A percentile compares a stretch with the other conserved stretches of the same genome.
Conservation (phyloP, 2,888 invertebrate genomes). For the Drosophila merina region DNA sequence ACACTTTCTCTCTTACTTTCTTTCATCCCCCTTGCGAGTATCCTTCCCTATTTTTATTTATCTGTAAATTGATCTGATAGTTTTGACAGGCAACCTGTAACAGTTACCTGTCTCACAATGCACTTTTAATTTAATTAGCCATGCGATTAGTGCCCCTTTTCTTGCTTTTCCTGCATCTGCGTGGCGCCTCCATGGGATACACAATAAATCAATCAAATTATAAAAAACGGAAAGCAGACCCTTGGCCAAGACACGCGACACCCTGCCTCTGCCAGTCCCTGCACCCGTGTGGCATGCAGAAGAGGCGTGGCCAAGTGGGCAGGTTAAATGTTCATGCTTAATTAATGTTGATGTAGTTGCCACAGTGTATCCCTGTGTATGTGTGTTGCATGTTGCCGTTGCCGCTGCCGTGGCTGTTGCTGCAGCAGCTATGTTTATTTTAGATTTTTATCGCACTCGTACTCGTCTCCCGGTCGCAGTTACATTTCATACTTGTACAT, state of each 20-base stretch:
- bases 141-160: constrained; percentile 3
- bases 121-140: constrained; percentile 71
- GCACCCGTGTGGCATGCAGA: constrained; percentile 6
- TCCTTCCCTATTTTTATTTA: constrained; percentile 1
- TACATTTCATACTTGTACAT: constrained; percentile 74
- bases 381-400: constrained; percentile 43
- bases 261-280: background rate
- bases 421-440: constrained; percentile 70
- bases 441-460: constrained; percentile 69
- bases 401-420: constrained; percentile 53
- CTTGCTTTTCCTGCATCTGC: constrained; percentile 36
- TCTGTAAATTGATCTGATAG: constrained; percentile 46
- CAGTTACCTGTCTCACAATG: constrained; percentile 39
- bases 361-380: constrained; percentile 10
- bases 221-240: constrained; percentile 47
- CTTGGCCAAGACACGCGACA: constrained; percentile 64
- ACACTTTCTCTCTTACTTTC: background rate
- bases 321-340: constrained; percentile 79
- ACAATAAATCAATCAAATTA: constrained; percentile 76
- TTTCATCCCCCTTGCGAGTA: background rate
- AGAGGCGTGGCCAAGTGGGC: constrained; percentile 68
- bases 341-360: constrained; percentile 67
- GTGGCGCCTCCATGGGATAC: constrained; percentile 45
- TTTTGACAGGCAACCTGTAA: constrained; percentile 61
- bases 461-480: constrained; percentile 60